Evolutionary conservation across 2,888 invertebrate species (phyloP).

Genomic region (Mesorhabditis belari): DNA sequence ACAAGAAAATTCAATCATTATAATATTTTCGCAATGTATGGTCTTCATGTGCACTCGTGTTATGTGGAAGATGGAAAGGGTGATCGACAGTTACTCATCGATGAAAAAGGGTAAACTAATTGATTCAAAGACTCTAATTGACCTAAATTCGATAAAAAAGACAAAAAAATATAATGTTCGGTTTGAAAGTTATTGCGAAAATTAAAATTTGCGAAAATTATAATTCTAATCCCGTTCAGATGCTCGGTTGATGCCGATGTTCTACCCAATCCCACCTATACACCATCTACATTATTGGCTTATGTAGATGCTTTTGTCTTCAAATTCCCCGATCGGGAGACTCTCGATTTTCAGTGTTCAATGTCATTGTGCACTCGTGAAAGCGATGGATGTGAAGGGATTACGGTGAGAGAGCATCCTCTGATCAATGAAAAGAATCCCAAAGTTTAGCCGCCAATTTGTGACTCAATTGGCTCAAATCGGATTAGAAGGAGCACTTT

Average conservation of each 20-base stretch:
- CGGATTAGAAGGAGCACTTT: slow-evolving; percentile 1
- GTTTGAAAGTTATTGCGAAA: neutral
- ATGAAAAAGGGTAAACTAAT: slow-evolving; percentile 31
- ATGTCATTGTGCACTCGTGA: slow-evolving; percentile 39
- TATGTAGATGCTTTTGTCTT: slow-evolving; percentile 41
- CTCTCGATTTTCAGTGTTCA: slow-evolving; percentile 39
- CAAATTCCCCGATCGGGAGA: slow-evolving; percentile 42
- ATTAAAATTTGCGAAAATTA: neutral
- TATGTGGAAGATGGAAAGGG: slow-evolving; percentile 47
- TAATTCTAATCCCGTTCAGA: slow-evolving; percentile 7
- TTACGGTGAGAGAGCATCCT: slow-evolving; percentile 24
- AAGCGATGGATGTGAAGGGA: slow-evolving; percentile 32
- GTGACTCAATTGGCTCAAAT: slow-evolving; percentile 7
- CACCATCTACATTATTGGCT: slow-evolving; percentile 23
- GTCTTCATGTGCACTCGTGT: slow-evolving; percentile 46
- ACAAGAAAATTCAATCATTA: slow-evolving; percentile 1
- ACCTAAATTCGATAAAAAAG: neutral
- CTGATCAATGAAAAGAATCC: neutral
- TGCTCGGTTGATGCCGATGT: slow-evolving; percentile 40
- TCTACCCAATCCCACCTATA: slow-evolving; percentile 43
- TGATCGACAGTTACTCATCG: slow-evolving; percentile 35
- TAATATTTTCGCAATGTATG: too few species aligned
- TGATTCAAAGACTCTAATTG: neutral
- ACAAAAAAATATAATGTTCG: neutral
- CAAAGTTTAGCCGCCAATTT: slow-evolving; percentile 38